A percentile compares a stretch with the other conserved stretches of the same genome.
Conservation (phyloP, 2,113 vertebrate species). For the Neolamprologus falcicula region DNA sequence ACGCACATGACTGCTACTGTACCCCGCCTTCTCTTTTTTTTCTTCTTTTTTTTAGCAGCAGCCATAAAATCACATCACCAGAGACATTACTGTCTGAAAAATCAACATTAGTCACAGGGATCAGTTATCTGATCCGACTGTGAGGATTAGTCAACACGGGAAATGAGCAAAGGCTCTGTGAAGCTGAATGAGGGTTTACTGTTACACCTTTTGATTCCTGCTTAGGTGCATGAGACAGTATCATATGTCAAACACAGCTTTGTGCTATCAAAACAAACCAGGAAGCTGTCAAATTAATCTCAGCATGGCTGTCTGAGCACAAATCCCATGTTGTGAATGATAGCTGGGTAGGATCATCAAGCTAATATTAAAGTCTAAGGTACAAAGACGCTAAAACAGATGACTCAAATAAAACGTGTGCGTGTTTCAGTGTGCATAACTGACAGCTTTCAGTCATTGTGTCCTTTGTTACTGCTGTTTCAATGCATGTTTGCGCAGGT, state of each 20-base stretch:
- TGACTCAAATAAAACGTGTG: not conserved
- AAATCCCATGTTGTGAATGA: slow-evolving; percentile 11
- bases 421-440: not conserved
- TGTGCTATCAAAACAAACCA: slow-evolving; percentile 30
- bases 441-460: not conserved
- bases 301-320: not conserved
- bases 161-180: not conserved
- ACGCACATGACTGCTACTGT: not conserved
- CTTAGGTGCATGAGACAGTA: slow-evolving; percentile 2
- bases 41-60: not conserved
- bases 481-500: not conserved
- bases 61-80: not conserved
- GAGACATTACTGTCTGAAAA: slow-evolving; percentile 1
- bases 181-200: slow-evolving; percentile 22
- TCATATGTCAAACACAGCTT: slow-evolving; percentile 23
- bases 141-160: slow-evolving; percentile 28
- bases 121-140: not conserved
- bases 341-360: not conserved
- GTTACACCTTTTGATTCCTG: slow-evolving; percentile 32
- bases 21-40: not conserved
- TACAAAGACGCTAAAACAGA: not conserved
- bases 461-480: not conserved
- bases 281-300: slow-evolving; percentile 26
- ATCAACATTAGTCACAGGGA: slow-evolving; percentile 32
- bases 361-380: not conserved